A percentile compares a stretch with the other conserved stretches of the same genome.
Evolutionary conservation across 2,797 vertebrate species (phyloP).

Genomic region (Pseudopleuronectes americanus): DNA sequence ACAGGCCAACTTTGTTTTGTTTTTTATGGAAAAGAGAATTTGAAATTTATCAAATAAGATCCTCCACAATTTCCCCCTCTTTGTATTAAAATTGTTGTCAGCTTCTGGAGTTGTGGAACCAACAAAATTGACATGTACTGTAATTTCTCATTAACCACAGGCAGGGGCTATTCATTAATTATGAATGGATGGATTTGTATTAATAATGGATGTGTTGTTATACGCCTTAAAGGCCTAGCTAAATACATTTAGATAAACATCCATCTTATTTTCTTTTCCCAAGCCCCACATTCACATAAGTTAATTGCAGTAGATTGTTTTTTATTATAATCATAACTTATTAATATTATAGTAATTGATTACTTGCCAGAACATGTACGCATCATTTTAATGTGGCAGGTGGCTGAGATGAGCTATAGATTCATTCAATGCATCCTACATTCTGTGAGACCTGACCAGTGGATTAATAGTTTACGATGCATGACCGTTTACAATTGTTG

Average conservation of each 20-base stretch:
- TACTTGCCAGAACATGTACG: no score
- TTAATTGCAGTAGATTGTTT: no score
- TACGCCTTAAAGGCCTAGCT: background rate
- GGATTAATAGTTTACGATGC: no score
- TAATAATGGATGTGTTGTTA: background rate
- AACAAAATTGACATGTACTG: slow-evolving; percentile 4
- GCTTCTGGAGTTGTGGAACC: slow-evolving; percentile 41
- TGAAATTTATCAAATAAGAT: background rate
- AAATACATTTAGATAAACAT: background rate
- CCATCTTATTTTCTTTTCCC: background rate
- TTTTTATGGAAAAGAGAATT: slow-evolving; percentile 38
- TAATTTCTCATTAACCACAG: slow-evolving; percentile 10
- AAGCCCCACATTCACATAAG: background rate
- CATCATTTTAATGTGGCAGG: no score
- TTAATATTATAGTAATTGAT: no score
- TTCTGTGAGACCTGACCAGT: no score
- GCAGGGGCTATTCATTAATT: background rate
- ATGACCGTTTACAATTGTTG: no score
- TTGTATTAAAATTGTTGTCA: slow-evolving; percentile 48
- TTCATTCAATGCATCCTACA: no score
- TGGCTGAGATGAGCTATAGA: no score
- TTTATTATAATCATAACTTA: background rate
- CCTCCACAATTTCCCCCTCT: slow-evolving; percentile 19
- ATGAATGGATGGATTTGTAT: background rate
- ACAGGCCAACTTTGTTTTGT: slow-evolving; percentile 14